Conservation (phyloP, 2,113 vertebrate species). For the Hippocampus guttulatus region DNA sequence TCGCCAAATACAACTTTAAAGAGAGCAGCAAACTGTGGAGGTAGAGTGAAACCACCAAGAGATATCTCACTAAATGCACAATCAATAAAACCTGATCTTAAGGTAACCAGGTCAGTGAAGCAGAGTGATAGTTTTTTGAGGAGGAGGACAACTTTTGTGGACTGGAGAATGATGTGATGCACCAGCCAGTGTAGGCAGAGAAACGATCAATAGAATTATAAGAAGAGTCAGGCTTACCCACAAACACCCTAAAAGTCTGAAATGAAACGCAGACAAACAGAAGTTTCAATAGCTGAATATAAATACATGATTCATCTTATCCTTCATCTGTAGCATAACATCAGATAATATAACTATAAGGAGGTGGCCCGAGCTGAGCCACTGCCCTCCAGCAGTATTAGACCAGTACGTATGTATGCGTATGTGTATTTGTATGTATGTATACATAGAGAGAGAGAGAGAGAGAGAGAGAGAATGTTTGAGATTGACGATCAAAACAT, state of each 20-base stretch:
- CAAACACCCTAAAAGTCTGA: slow-evolving; percentile 31
- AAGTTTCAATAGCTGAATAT: slow-evolving; percentile 4
- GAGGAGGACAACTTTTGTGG: slow-evolving; percentile 29
- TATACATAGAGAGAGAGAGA: too few relatives aligned
- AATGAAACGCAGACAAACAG: slow-evolving; percentile 16
- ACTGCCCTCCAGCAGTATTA: neutral
- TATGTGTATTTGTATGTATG: too few relatives aligned
- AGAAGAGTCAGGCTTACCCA: slow-evolving; percentile 22
- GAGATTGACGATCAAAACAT: neutral
- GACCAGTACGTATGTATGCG: neutral
- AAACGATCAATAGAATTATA: slow-evolving; percentile 49
- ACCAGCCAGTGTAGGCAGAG: slow-evolving; percentile 31
- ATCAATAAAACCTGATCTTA: slow-evolving; percentile 6
- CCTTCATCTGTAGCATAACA: slow-evolving; percentile 20
- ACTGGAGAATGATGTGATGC: slow-evolving; percentile 20
- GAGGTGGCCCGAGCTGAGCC: neutral
- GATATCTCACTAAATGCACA: slow-evolving; percentile 6
- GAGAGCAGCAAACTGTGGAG: neutral
- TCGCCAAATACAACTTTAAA: neutral
- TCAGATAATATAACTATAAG: slow-evolving; percentile 5
- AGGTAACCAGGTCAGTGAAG: slow-evolving; percentile 28
- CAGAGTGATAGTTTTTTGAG: slow-evolving; percentile 24
- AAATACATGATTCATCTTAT: slow-evolving; percentile 19
- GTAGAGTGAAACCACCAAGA: neutral
- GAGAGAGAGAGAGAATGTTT: neutral